Conservation (phyloP, 1,140 invertebrate genomes). For the Drosophila tropicalis region DNA sequence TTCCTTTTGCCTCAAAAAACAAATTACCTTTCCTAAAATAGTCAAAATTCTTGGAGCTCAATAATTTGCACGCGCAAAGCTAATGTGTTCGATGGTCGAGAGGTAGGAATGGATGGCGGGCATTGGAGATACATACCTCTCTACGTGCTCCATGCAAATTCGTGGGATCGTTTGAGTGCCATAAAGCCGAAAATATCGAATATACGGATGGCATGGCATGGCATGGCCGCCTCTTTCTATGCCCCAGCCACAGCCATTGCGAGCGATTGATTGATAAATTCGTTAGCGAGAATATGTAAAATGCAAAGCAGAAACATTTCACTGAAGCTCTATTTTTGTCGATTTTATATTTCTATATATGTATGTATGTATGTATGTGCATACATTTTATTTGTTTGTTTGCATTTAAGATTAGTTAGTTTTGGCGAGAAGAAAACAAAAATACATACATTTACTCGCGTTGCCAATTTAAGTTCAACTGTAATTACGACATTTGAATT, state of each 20-base stretch:
- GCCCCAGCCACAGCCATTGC: slow-evolving; percentile 20
- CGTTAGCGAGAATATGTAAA: slow-evolving; percentile 67
- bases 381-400: slow-evolving; percentile 34
- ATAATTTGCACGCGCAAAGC: slow-evolving; percentile 1
- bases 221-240: background rate
- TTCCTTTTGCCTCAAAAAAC: background rate
- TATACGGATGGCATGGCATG: slow-evolving; percentile 10
- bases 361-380: background rate
- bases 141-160: slow-evolving; percentile 44
- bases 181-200: slow-evolving; percentile 25
- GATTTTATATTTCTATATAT: slow-evolving; percentile 1
- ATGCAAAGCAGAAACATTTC: slow-evolving; percentile 29
- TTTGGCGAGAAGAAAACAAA: background rate
- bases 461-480: slow-evolving; percentile 27
- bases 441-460: background rate
- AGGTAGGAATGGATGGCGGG: background rate
- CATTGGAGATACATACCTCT: background rate
- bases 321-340: slow-evolving; percentile 16
- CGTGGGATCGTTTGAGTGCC: slow-evolving; percentile 24
- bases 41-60: slow-evolving; percentile 3
- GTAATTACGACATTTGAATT: slow-evolving; percentile 40
- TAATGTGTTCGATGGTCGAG: background rate
- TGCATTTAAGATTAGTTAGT: slow-evolving; percentile 57
- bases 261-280: slow-evolving; percentile 68
- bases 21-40: background rate